A percentile compares a stretch with the other conserved stretches of the same genome.
phyloP scores from a whole-genome alignment of 2,888 invertebrate genomes.

The Drosophila falleni region DNA sequence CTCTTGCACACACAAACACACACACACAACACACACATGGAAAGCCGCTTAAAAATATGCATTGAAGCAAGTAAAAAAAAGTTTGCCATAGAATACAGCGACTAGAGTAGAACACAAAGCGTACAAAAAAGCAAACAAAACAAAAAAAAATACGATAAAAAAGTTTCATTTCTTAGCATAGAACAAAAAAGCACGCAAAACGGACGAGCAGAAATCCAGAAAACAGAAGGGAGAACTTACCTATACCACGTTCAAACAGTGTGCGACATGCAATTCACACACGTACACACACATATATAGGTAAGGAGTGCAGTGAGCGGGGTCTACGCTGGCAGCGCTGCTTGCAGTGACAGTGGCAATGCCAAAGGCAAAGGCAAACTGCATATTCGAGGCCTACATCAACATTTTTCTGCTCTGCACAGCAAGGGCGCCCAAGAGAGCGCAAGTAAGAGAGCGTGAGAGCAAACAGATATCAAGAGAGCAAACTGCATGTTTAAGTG shows the following conservation, averaged over 20 bases:
- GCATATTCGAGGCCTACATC: constrained; percentile 81
- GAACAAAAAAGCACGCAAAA: constrained; percentile 69
- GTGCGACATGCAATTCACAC: constrained; percentile 70
- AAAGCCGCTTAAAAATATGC: constrained; percentile 79
- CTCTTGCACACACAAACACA: constrained; percentile 29
- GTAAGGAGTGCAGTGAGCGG: constrained; percentile 7
- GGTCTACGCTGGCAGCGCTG: constrained; percentile 54
- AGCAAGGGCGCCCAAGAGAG: constrained; percentile 59
- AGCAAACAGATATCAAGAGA: constrained; percentile 29
- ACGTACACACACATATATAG: constrained; percentile 35
- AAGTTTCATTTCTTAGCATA: constrained; percentile 66
- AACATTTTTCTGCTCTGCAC: constrained; percentile 68
- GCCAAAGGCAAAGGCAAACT: constrained; percentile 82
- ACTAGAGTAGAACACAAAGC: constrained; percentile 52
- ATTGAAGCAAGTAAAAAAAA: constrained; percentile 61
- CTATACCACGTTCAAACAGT: constrained; percentile 74
- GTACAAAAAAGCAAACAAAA: constrained; percentile 33
- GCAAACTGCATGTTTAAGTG: constrained; percentile 5
- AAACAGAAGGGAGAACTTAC: constrained; percentile 76
- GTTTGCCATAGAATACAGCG: constrained; percentile 52
- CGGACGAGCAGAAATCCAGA: constrained; percentile 43
- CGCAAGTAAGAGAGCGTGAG: constrained; percentile 20
- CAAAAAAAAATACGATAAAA: constrained; percentile 35
- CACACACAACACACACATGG: constrained; percentile 33
- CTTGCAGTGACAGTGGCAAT: constrained; percentile 80